These are phyloP conservation scores for Serripes groenlandicus DNA, from an alignment of 2,888 invertebrate species.

Conservation along the genomic window DNA sequence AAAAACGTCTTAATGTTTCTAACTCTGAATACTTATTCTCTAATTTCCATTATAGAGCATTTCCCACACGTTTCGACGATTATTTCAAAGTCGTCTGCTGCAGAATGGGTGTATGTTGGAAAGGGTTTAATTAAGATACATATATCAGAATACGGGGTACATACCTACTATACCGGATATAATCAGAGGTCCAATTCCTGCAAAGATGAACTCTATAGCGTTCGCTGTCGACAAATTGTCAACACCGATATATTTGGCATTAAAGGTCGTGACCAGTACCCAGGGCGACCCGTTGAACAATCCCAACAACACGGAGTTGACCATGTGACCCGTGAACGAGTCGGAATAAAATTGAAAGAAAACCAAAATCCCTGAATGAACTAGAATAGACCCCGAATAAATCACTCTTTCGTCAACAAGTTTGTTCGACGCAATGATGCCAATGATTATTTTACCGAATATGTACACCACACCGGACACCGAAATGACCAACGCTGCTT, in stretches of 20 bases:
- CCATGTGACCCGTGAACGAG: conserved; percentile 10
- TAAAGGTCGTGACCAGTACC: not conserved
- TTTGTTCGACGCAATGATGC: not conserved
- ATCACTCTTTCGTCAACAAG: conserved; percentile 2
- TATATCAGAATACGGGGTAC: not conserved
- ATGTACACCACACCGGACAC: conserved; percentile 2
- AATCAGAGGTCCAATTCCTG: conserved; percentile 14
- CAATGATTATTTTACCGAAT: not conserved
- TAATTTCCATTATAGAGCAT: not conserved
- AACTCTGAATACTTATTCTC: too few relatives aligned
- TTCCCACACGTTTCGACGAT: not conserved
- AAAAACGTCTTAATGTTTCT: too few relatives aligned
- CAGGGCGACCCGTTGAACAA: conserved; percentile 10
- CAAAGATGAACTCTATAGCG: conserved; percentile 21
- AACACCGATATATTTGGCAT: conserved; percentile 12
- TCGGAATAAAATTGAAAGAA: conserved; percentile 18
- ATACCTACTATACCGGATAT: conserved; percentile 3
- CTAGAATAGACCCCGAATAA: conserved; percentile 12
- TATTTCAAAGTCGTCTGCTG: not conserved
- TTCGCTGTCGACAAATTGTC: conserved; percentile 10
- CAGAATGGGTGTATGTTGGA: not conserved
- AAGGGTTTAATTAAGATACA: not conserved
- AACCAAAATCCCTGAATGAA: not conserved
- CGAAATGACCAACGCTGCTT: conserved; percentile 2
- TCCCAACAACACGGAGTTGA: conserved; percentile 13